These are phyloP conservation scores for Distichodus sexfasciatus DNA, from an alignment of 2,797 vertebrate species.

Conservation along the genomic window DNA sequence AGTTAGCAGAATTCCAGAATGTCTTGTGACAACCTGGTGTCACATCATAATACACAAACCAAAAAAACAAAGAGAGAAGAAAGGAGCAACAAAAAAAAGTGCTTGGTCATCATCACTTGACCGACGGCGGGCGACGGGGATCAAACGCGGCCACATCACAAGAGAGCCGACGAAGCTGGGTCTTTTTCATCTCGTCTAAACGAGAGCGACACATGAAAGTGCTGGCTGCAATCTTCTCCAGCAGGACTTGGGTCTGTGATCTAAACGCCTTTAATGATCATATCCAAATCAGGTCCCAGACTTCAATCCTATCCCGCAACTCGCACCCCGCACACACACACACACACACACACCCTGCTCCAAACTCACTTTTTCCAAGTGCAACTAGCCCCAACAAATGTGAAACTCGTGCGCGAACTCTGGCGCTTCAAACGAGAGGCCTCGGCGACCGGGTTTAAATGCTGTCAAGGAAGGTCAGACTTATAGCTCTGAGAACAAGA, in stretches of 20 bases:
- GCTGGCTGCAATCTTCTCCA: slow-evolving; percentile 64
- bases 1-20: no score
- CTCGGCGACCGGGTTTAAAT: slow-evolving; percentile 26
- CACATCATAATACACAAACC: no score
- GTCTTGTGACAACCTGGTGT: no score
- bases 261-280: slow-evolving; percentile 67
- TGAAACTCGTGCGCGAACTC: slow-evolving; percentile 19
- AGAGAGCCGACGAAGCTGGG: slow-evolving; percentile 52
- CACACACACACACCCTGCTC: no score
- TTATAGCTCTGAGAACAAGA: neutral
- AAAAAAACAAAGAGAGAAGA: slow-evolving; percentile 33
- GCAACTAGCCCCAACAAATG: slow-evolving; percentile 11
- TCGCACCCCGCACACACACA: no score
- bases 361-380: slow-evolving; percentile 39
- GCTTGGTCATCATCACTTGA: slow-evolving; percentile 57
- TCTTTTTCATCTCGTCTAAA: slow-evolving; percentile 71
- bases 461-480: slow-evolving; percentile 24
- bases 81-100: neutral
- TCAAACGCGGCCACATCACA: slow-evolving; percentile 66
- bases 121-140: slow-evolving; percentile 58
- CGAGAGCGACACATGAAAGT: slow-evolving; percentile 70
- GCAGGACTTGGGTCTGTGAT: slow-evolving; percentile 66
- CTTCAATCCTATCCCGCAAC: slow-evolving; percentile 15
- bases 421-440: slow-evolving; percentile 25
- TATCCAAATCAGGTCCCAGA: slow-evolving; percentile 60